A percentile compares a stretch with the other conserved stretches of the same genome.
Conservation (phyloP, 1,140 invertebrate genomes). For the Trichonephila inaurata region DNA sequence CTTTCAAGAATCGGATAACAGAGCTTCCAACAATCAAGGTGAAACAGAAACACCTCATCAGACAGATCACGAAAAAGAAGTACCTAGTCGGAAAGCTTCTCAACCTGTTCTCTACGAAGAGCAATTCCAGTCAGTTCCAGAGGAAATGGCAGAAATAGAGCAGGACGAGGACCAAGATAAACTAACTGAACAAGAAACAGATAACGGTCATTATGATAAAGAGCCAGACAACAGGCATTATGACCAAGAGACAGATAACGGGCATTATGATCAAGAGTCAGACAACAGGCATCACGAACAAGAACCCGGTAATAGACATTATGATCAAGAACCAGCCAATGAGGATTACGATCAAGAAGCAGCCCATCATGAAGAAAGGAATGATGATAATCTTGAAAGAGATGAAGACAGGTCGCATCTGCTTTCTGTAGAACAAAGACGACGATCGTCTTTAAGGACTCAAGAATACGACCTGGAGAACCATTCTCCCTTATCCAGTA, state of each 20-base stretch:
- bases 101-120: constrained; percentile 54
- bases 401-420: neutral
- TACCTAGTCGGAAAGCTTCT: constrained; percentile 45
- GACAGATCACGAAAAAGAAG: constrained; percentile 51
- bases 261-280: neutral
- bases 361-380: neutral
- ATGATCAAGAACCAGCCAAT: neutral
- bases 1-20: constrained; percentile 26
- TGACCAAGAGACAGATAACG: neutral
- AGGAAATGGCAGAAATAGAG: neutral
- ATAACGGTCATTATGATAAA: neutral
- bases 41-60: constrained; percentile 38
- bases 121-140: neutral
- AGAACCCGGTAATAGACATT: neutral
- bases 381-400: neutral
- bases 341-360: neutral
- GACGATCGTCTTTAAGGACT: neutral
- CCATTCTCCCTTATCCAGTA: constrained; percentile 72
- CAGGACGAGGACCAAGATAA: neutral
- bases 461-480: constrained; percentile 47
- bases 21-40: constrained; percentile 32
- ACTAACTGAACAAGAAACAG: neutral
- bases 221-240: neutral
- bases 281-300: neutral
- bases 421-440: neutral